A percentile compares a stretch with the other conserved stretches of the same genome.
phyloP scores from a whole-genome alignment of 2,113 vertebrate species.

The Lamprologus sp. region DNA sequence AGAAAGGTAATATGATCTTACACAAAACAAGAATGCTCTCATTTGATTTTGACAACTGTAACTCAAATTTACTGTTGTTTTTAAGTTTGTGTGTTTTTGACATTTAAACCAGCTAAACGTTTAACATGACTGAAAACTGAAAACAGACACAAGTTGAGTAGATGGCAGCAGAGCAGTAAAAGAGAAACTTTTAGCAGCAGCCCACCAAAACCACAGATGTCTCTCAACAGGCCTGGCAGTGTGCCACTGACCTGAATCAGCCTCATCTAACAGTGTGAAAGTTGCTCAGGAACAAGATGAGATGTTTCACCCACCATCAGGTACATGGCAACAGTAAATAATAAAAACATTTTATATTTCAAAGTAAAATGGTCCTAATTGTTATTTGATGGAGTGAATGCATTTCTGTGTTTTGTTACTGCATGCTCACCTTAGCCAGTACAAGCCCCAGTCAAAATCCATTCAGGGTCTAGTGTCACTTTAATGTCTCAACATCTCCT shows the following conservation, averaged over 20 bases:
- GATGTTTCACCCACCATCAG: neutral
- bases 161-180: neutral
- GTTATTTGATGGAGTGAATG: neutral
- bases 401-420: neutral
- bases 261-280: conserved; percentile 7
- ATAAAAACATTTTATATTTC: neutral
- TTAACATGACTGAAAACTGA: neutral
- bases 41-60: neutral
- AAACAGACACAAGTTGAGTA: neutral
- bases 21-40: neutral
- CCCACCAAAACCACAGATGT: conserved; percentile 26
- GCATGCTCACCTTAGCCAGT: conserved; percentile 49
- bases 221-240: conserved; percentile 22
- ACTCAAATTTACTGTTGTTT: neutral
- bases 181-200: neutral
- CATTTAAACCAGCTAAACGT: neutral
- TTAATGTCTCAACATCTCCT: conserved; percentile 50
- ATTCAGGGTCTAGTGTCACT: conserved; percentile 24
- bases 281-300: neutral
- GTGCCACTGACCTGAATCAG: conserved; percentile 17
- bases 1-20: neutral
- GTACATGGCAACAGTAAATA: neutral
- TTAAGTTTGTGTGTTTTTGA: neutral
- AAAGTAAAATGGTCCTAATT: neutral
- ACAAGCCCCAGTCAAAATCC: conserved; percentile 48